Evolutionary conservation across 1,140 invertebrate species (phyloP).

Genomic region (Colletes latitarsis): DNA sequence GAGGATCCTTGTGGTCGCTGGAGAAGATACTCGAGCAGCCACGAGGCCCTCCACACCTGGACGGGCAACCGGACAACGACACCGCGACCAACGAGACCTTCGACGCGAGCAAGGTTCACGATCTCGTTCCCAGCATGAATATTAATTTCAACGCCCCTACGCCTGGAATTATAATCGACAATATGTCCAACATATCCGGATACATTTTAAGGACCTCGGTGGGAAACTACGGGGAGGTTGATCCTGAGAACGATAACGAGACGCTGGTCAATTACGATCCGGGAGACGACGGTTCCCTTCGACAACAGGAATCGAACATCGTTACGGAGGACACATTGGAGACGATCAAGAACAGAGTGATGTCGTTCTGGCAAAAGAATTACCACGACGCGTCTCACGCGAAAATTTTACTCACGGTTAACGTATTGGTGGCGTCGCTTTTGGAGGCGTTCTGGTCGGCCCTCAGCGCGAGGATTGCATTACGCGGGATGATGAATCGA

Average conservation of each 20-base stretch:
- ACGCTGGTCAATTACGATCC: background rate
- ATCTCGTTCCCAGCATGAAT: background rate
- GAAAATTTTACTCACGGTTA: conserved; percentile 79
- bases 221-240: background rate
- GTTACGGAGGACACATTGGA: conserved; percentile 19
- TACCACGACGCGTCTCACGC: conserved; percentile 5
- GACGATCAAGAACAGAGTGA: background rate
- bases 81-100: conserved; percentile 6
- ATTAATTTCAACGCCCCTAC: background rate
- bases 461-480: conserved; percentile 82
- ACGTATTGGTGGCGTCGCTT: conserved; percentile 83
- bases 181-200: conserved; percentile 42
- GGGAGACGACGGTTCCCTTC: background rate
- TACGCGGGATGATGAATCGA: conserved; percentile 83
- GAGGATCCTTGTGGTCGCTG: conserved; percentile 43
- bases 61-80: background rate
- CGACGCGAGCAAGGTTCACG: background rate
- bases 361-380: conserved; percentile 30
- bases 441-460: conserved; percentile 84
- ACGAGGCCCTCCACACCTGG: background rate
- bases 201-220: conserved; percentile 25
- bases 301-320: background rate
- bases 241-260: background rate
- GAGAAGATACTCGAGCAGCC: conserved; percentile 33
- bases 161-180: conserved; percentile 21